Evolutionary conservation across 2,113 vertebrate genomes (phyloP), one percentile per base, ranked within the genome.

Genomic region (Sinocyclocheilus grahami): DNA sequence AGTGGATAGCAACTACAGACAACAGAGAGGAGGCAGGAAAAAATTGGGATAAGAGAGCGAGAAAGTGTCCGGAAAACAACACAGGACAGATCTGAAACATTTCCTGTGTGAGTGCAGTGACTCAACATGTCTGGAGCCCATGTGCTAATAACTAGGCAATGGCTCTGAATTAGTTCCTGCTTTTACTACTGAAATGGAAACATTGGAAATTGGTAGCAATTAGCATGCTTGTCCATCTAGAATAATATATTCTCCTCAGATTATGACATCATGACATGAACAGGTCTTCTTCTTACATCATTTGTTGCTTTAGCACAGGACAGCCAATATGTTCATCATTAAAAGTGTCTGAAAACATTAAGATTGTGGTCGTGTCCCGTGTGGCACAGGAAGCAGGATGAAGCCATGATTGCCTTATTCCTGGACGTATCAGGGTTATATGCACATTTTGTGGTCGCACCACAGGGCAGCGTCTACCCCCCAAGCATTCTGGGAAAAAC

Each of bases 391-490:
- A 72, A 51, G 65, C 10, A n/a, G 7, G 77, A 55, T 39, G 22
- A 20, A 27, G 63, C 24, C 67, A 79, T 20, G 83, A 18, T 30
- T 65, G 77, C 53, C 53, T 27, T 85, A 65, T 58, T 53, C 42
- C 46, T 85, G 84, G 74, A 85, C 3, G 20, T 67, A 78, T 24
- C 58, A 3, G 20, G 84, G 60, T 89, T 85, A 62, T 53, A 89
- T 87, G 74, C 85, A 86, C 78, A 85, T 90, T 88, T 91, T 88
- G 86, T 89, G 90, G 92, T 48, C 89, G 67, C 74, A 91, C 92
- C 92, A 77, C 90, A 91, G 85, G 88, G 91, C 91, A 90, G 91
- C 88, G 91, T 89, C 74, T 81, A 67, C 86, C 87, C 91, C 89
- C 90, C 82, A 85, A 76, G 82, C 89, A 93, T 94, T 91, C 92